Evolutionary conservation across 2,113 vertebrate species (phyloP).

Genomic region (Pitta sordida): DNA sequence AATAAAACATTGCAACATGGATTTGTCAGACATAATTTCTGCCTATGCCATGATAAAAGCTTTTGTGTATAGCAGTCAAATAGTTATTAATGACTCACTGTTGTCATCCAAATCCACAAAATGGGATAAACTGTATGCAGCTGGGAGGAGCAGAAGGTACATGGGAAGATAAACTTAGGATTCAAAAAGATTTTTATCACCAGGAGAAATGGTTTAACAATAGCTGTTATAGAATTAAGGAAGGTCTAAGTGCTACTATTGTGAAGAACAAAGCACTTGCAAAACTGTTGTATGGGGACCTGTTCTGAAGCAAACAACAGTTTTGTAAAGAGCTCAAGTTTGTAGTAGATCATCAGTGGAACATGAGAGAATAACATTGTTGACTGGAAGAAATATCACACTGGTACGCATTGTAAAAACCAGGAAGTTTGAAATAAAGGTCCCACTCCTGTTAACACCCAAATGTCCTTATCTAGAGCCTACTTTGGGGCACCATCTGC

Average conservation of each 20-base stretch:
- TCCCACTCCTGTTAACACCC: background rate
- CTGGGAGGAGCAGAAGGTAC: background rate
- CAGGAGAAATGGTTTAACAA: background rate
- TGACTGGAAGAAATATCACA: background rate
- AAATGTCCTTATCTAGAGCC: background rate
- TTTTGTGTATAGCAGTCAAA: background rate
- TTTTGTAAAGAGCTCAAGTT: background rate
- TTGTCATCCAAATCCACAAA: background rate
- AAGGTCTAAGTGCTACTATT: background rate
- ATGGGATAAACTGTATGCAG: background rate
- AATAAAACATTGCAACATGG: background rate
- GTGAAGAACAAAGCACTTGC: background rate
- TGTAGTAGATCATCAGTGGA: background rate
- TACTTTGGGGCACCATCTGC: background rate
- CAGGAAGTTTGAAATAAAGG: background rate
- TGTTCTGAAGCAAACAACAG: background rate
- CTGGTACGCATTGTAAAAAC: background rate
- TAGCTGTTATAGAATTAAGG: background rate
- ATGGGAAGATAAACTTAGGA: background rate
- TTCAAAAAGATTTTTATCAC: background rate
- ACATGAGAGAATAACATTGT: background rate
- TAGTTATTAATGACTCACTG: constrained; percentile 13
- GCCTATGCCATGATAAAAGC: background rate
- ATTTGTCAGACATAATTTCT: constrained; percentile 16
- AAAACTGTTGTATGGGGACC: background rate